Base-by-base conservation (phyloP, 2,797 vertebrate species). In the Ceyx erithaca region DNA sequence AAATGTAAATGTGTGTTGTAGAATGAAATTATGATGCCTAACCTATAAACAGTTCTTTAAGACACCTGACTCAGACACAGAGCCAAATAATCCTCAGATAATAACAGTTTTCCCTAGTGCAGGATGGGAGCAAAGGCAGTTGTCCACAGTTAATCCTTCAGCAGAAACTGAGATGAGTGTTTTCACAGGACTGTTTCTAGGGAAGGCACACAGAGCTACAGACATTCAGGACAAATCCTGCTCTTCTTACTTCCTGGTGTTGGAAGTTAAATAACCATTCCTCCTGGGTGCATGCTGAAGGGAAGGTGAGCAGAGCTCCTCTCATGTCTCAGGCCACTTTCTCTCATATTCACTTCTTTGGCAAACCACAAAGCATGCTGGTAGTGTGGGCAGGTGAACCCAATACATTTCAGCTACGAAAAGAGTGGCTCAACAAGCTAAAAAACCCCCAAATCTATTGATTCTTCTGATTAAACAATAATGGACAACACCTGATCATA, bases 31-130 rank as follows among this genome's bases (percentile, higher is more conserved):
- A 52, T 49, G 51, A 9, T 37, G 46, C 8, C 35, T 58, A 82
- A 48, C 28, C 18, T 22, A 41, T 46, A 66, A 71, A 33, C 8
- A 58, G 31, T 62, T 69, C 17, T 57, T 55, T 48, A 79, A 40
- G 10, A 20, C 14, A 63, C 30, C 26, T 58, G 49, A 22, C 35
- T 91, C 62, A 64, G n/a, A 59, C 18, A 48, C 6, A 69, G 20
- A 86, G 41, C 11, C 80, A 91, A 87, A 76, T 33, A 48, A 87
- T 31, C 37, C 80, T 63, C 63, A 63, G 28, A 35, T 31, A 88
- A 12, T 18, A 73, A 33, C 4, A 21, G 10, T 28, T 81, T 71
- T 57, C 67, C 33, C 49, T 63, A 2, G 0, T 3, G 30, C 6
- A 48, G 28, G 35, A 70, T 35, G n/a, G 54, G 23, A 75, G 43